A percentile compares a stretch with the other conserved stretches of the same genome.
These are phyloP conservation scores for Drosophila monieri DNA, from an alignment of 2,888 invertebrate genomes.

Conservation along the genomic window DNA sequence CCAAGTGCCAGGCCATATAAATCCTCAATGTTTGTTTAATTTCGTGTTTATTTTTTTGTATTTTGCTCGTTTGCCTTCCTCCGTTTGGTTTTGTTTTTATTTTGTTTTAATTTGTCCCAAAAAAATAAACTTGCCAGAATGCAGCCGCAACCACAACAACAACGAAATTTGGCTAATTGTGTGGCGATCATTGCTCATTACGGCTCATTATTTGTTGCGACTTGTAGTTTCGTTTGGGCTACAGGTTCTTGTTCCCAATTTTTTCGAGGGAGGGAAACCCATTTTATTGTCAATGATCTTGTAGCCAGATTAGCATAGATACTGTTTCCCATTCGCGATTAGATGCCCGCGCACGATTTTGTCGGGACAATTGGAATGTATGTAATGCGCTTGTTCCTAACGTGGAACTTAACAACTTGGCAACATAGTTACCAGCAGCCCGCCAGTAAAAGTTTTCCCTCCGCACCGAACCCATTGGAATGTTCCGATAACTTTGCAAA, in stretches of 20 bases:
- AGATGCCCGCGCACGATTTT: constrained; percentile 76
- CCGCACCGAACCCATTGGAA: constrained; percentile 4
- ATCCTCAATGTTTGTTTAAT: constrained; percentile 78
- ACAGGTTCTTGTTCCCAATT: constrained; percentile 70
- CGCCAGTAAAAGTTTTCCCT: constrained; percentile 40
- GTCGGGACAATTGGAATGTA: constrained; percentile 47
- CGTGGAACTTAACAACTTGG: constrained; percentile 45
- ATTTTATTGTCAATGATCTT: constrained; percentile 80
- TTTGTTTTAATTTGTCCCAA: constrained; percentile 72
- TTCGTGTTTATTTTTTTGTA: constrained; percentile 71
- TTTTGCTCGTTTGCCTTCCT: constrained; percentile 46
- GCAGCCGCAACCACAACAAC: constrained; percentile 18
- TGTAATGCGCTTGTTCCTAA: constrained; percentile 42
- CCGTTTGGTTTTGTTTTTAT: constrained; percentile 52
- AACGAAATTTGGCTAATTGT: constrained; percentile 76
- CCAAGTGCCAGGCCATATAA: constrained; percentile 63
- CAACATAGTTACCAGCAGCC: constrained; percentile 38
- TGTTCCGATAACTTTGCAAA: constrained; percentile 1
- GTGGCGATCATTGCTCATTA: constrained; percentile 74
- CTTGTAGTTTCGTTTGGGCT: constrained; percentile 59
- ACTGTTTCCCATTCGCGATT: constrained; percentile 77
- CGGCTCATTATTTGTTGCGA: constrained; percentile 71
- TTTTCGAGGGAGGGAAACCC: constrained; percentile 43
- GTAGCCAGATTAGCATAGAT: constrained; percentile 78
- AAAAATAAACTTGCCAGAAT: constrained; percentile 33